These are phyloP conservation scores for Colostygia pectinataria DNA, from an alignment of 2,888 invertebrate genomes.

Conservation along the genomic window DNA sequence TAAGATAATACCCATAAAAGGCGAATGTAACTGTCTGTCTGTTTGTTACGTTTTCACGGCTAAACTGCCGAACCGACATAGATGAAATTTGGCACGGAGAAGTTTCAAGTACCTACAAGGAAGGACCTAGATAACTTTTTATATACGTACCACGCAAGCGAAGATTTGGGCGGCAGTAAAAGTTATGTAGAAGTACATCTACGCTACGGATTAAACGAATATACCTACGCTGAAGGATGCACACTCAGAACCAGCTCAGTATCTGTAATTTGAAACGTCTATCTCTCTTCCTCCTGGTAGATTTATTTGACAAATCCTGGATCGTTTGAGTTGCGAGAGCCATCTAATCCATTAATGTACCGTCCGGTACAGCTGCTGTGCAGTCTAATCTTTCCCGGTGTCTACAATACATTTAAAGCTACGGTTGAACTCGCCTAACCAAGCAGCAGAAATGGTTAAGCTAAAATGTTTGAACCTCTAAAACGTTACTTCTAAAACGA, in stretches of 20 bases:
- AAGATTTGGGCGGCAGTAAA: background rate
- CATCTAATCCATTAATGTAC: slow-evolving; percentile 28
- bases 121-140: too few relatives aligned
- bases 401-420: background rate
- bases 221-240: background rate
- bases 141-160: too few relatives aligned
- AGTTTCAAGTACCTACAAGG: too few relatives aligned
- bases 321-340: slow-evolving; percentile 21
- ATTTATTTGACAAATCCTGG: slow-evolving; percentile 29
- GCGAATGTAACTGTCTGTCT: too few relatives aligned
- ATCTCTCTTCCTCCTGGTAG: slow-evolving; percentile 2
- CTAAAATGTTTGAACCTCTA: too few relatives aligned
- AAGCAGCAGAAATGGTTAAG: background rate
- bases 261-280: slow-evolving; percentile 13
- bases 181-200: background rate
- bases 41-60: too few relatives aligned
- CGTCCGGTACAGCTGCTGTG: slow-evolving; percentile 15
- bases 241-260: slow-evolving; percentile 3
- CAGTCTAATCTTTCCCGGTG: slow-evolving; percentile 6
- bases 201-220: background rate
- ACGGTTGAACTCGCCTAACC: background rate
- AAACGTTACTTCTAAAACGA: too few relatives aligned
- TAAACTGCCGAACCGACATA: too few relatives aligned
- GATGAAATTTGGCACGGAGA: too few relatives aligned
- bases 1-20: too few relatives aligned